Base-by-base conservation (phyloP, 2,888 invertebrate species). In the Aquatica leii region DNA sequence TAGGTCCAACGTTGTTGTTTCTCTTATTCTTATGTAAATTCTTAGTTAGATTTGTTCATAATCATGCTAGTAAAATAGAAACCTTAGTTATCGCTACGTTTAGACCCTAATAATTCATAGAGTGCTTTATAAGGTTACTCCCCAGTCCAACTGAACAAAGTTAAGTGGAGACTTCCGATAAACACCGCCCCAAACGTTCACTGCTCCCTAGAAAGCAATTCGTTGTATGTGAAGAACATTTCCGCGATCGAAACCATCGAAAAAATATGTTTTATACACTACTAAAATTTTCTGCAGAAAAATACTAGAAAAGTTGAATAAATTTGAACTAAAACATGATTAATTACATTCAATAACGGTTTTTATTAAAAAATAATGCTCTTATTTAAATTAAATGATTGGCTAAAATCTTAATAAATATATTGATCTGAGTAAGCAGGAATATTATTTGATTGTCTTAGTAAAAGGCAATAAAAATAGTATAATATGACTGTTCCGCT, bases 91-190 rank as follows among this genome's bases (percentile, higher is more conserved):
- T 48, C 48, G 37, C 53, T 53, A 53, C 48, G 46, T 59, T 59
- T 53, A 59, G 59, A 37, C 48, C 53, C 48, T 48, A 46, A 59
- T 59, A 53, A 59, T 34, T 59, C 59, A 59, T 52, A 53, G 48
- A 48, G 35, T 43, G 59, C 59, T 53, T 59, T 48, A 52, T 59
- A 59, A 53, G 48, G 59, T 53, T 59, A 17, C 59, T 53, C 53
- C 59, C 59, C 48, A 59, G 53, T 53, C 53, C 59, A 59, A 59
- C 52, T 18, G 51, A 59, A 52, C 52, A 59, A 52, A 59, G 53
- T 59, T 59, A 53, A 59, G 59, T 59, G 59, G 59, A 59, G 59
- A 59, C 59, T 59, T 59, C 59, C 53, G 53, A 53, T 59, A 59
- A 59, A 59, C 59, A 53, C 59, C 59, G 35, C 58, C 53, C 53